Percentiles rank a stretch among this genome's conserved stretches.
These are phyloP conservation scores for Tetramorium bicarinatum DNA, from an alignment of 2,888 invertebrate species.

Conservation along the genomic window DNA sequence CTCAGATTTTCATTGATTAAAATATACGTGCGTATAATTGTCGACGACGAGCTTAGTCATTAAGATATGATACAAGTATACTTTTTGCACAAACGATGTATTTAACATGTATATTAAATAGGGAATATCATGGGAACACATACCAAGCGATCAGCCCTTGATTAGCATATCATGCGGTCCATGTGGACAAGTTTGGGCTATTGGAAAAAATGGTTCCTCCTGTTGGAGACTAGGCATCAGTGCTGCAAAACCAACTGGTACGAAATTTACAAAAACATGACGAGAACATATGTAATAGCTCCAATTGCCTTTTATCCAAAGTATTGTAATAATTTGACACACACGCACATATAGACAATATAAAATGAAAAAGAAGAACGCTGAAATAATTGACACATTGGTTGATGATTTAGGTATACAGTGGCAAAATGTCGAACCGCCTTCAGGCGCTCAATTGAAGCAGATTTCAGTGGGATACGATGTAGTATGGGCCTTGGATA, in stretches of 20 bases:
- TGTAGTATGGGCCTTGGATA: constrained; percentile 94
- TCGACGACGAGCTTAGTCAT: neutral
- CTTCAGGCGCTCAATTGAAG: constrained; percentile 90
- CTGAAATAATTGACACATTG: neutral
- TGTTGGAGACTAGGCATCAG: constrained; percentile 93
- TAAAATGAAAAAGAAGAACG: neutral
- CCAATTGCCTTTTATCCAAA: neutral
- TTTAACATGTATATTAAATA: constrained; percentile 79
- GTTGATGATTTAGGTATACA: constrained; percentile 87
- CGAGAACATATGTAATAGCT: neutral
- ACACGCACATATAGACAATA: too few relatives aligned
- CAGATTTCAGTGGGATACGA: constrained; percentile 91
- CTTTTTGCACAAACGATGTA: neutral
- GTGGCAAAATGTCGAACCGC: constrained; percentile 94
- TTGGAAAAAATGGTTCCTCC: constrained; percentile 94
- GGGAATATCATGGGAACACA: constrained; percentile 93
- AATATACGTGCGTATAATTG: neutral
- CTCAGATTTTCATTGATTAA: constrained; percentile 16
- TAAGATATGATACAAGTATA: neutral
- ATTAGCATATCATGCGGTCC: constrained; percentile 92
- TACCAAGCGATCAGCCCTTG: constrained; percentile 93
- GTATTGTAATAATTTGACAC: neutral
- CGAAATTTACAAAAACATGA: constrained; percentile 3
- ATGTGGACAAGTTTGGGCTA: constrained; percentile 92
- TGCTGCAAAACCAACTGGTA: constrained; percentile 89